Conservation (phyloP, 2,113 vertebrate species). For the Pomatostomus ruficeps region DNA sequence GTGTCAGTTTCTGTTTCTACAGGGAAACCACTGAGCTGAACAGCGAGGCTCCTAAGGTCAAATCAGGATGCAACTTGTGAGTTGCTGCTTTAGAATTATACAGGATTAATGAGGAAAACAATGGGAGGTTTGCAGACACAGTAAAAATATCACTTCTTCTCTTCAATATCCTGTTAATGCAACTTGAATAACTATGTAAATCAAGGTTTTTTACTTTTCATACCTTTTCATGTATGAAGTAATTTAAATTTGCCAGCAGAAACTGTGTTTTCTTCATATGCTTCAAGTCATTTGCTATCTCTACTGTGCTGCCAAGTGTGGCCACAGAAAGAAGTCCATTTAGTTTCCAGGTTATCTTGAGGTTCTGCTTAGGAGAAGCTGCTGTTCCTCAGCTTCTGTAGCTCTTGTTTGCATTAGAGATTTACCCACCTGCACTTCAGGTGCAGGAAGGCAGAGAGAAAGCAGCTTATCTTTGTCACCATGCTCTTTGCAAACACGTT, state of each 20-base stretch:
- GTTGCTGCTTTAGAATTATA: slow-evolving; percentile 2
- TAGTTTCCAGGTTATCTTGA: not conserved
- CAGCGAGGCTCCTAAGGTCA: slow-evolving; percentile 77
- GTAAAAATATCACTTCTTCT: not conserved
- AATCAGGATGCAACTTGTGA: slow-evolving; percentile 54
- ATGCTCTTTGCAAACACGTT: not conserved
- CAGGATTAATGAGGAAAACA: not conserved
- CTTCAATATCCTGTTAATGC: not conserved
- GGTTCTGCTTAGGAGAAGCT: not conserved
- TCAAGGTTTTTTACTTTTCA: not conserved
- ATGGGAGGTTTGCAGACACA: not conserved
- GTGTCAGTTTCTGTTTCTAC: slow-evolving; percentile 73
- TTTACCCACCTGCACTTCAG: not conserved
- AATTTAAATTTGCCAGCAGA: not conserved
- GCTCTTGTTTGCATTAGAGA: not conserved
- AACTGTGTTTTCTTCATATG: not conserved
- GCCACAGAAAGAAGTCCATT: not conserved
- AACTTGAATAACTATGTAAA: not conserved
- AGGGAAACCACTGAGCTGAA: slow-evolving; percentile 76
- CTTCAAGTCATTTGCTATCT: not conserved
- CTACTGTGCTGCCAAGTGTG: not conserved
- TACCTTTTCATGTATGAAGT: not conserved
- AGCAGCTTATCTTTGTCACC: not conserved
- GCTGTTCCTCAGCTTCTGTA: not conserved
- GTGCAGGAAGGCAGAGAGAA: not conserved